Percentiles rank a stretch among this genome's conserved stretches.
Conservation (phyloP, 1,140 invertebrate species). For the Atta colombica region DNA sequence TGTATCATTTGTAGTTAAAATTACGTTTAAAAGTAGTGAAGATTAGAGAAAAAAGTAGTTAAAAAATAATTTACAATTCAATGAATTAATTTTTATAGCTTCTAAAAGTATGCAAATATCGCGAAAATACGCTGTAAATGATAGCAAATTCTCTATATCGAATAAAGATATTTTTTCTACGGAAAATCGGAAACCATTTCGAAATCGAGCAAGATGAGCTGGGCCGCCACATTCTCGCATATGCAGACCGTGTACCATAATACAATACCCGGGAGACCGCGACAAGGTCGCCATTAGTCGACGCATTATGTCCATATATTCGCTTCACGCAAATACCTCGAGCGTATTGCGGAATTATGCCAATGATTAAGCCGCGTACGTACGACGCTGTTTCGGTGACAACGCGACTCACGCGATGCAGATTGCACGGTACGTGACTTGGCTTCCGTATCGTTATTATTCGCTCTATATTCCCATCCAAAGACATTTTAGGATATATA, state of each 20-base stretch:
- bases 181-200: background rate
- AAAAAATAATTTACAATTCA: background rate
- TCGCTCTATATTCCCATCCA: background rate
- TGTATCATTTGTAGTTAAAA: background rate
- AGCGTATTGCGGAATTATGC: conserved; percentile 69
- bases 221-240: conserved; percentile 30
- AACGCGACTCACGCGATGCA: conserved; percentile 35
- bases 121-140: background rate
- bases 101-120: background rate
- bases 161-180: background rate
- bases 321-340: conserved; percentile 58
- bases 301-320: conserved; percentile 69
- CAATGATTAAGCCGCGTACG: conserved; percentile 66
- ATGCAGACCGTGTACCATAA: conserved; percentile 57
- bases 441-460: conserved; percentile 34
- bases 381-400: conserved; percentile 51
- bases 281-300: conserved; percentile 70
- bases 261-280: conserved; percentile 68
- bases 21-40: background rate
- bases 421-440: conserved; percentile 46
- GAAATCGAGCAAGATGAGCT: conserved; percentile 9
- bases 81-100: background rate
- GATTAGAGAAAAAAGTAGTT: background rate
- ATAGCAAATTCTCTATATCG: background rate
- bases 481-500: background rate